Evolutionary conservation across 53 echinoderm and acorn worm genomes (phyloP).

Genomic region (Temnopleurus reevesii): DNA sequence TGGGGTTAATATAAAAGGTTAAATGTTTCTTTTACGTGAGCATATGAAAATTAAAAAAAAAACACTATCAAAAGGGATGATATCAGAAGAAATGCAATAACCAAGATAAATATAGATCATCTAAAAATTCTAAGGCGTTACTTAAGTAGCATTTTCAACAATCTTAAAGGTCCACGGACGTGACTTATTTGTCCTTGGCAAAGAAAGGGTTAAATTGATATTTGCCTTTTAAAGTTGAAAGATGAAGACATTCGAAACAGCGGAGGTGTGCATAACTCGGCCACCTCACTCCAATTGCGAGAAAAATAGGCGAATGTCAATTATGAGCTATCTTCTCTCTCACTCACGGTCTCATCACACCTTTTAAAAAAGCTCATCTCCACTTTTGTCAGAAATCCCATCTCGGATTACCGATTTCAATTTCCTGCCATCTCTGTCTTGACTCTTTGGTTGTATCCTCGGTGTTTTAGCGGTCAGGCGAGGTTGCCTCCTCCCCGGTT

Average conservation of each 20-base stretch:
- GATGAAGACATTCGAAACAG: not conserved
- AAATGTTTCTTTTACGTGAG: too few species aligned
- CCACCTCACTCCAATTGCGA: not conserved
- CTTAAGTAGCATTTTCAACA: too few species aligned
- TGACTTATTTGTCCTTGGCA: not conserved
- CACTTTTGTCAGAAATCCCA: slow-evolving; percentile 40
- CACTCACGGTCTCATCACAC: slow-evolving; percentile 22
- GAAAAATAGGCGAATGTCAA: not conserved
- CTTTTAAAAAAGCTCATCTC: slow-evolving; percentile 51
- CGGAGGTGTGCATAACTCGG: not conserved
- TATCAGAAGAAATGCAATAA: too few species aligned
- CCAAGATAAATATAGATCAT: too few species aligned
- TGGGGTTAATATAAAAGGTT: too few species aligned
- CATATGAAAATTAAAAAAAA: too few species aligned
- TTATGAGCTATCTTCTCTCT: slow-evolving; percentile 25
- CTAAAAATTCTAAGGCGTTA: too few species aligned
- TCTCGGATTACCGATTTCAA: slow-evolving; percentile 55
- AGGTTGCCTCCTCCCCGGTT: slow-evolving; percentile 29
- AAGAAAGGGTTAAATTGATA: not conserved
- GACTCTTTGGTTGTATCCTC: not conserved
- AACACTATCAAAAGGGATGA: too few species aligned
- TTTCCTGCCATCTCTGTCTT: not conserved
- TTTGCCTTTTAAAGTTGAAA: not conserved
- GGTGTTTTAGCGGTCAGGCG: not conserved
- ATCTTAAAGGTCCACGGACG: too few species aligned